Base-by-base conservation (phyloP, 2,113 vertebrate genomes). In the Galemys pyrenaicus region DNA sequence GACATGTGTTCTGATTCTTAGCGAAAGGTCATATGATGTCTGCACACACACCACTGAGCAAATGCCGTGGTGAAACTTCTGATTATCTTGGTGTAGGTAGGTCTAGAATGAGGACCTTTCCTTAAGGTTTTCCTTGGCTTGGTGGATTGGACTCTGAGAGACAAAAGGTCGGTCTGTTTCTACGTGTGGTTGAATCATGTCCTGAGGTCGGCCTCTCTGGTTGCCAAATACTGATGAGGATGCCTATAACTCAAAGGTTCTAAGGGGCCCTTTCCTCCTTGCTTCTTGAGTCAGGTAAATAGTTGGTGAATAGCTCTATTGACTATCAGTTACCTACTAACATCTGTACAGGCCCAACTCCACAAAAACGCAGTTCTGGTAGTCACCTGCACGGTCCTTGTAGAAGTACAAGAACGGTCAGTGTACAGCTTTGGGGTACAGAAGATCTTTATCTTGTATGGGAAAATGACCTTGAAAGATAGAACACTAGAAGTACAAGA, bases 21-120 rank as follows among this genome's bases (percentile, higher is more conserved):
- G 73, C 81, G 85, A 95, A 94, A 94, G 74, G 70, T 88, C 95
- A 71, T 37, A 30, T 54, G 81, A 89, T n/a, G 10, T 74, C 91
- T 84, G 62, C 94, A 41, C 85, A 91, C 97, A 86, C 82, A 44
- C 54, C n/a, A n/a, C n/a, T n/a, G n/a, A 67, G 81, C 89, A 78
- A 96, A 75, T 95, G 74, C 35, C 77, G 28, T 64, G 89, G 91
- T 94, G 56, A 84, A 85, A 65, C n/a, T 92, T 84, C 30, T 37
- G 96, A 73, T 65, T 70, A 80, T 91, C 73, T 93, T 74, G 90
- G 81, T 91, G 91, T 96, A 96, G 37, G 89, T 94, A 95, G 88
- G 39, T 44, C 64, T 94, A 89, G 87, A 96, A 84, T 75, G 56
- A 91, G 89, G 71, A 89, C 44, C 41, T 94, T 94, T 56, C 56